Evolutionary conservation across 1,140 invertebrate species (phyloP).

Genomic region (Schmidtea mediterranea): DNA sequence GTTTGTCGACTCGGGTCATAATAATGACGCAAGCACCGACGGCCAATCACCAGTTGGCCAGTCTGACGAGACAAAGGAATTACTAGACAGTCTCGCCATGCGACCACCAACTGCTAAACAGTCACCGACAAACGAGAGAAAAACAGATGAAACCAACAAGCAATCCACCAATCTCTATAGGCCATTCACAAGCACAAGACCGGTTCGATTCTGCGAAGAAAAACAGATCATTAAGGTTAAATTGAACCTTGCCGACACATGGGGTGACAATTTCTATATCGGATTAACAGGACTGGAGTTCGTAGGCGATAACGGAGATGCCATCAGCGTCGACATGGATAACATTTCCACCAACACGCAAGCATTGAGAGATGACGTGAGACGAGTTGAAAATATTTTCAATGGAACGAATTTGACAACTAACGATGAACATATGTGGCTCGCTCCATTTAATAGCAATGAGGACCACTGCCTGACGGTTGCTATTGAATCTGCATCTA

Average conservation of each 20-base stretch:
- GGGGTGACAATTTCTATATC: constrained; percentile 27
- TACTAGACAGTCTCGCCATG: constrained; percentile 8
- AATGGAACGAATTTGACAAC: constrained; percentile 26
- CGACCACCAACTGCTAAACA: constrained; percentile 6
- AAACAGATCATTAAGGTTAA: constrained; percentile 12
- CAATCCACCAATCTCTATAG: no score
- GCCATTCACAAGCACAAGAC: not conserved
- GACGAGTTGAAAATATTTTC: constrained; percentile 25
- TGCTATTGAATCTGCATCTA: constrained; percentile 16
- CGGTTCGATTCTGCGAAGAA: not conserved
- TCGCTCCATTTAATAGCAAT: constrained; percentile 26
- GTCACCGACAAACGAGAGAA: not conserved
- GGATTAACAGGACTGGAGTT: constrained; percentile 30
- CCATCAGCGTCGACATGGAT: constrained; percentile 10
- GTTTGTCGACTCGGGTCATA: constrained; percentile 30
- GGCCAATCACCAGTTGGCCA: constrained; percentile 1
- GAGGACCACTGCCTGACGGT: constrained; percentile 16
- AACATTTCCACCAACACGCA: constrained; percentile 8
- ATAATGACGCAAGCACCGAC: constrained; percentile 7
- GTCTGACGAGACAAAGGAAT: constrained; percentile 12
- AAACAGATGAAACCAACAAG: no score
- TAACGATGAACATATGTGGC: constrained; percentile 29
- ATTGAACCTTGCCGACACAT: constrained; percentile 27
- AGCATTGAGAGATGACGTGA: constrained; percentile 15
- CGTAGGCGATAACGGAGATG: constrained; percentile 22